These are phyloP conservation scores for Marisa cornuarietis DNA, from an alignment of 1,140 invertebrate species.

Conservation along the genomic window DNA sequence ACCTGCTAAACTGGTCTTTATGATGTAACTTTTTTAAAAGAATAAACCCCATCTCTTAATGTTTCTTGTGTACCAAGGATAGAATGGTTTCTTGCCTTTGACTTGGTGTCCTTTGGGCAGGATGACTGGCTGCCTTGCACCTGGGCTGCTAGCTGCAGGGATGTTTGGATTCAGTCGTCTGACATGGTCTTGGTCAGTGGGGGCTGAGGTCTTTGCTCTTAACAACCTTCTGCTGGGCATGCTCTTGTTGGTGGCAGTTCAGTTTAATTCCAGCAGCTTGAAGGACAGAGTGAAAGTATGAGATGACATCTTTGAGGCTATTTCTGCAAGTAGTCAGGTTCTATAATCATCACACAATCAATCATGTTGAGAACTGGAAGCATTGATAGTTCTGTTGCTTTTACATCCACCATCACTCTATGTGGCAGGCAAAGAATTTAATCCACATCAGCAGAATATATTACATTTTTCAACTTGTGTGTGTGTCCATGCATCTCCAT, in stretches of 20 bases:
- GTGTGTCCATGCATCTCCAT: too few species aligned
- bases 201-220: slow-evolving; percentile 60
- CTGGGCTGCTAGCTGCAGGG: slow-evolving; percentile 43
- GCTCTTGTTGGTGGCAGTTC: slow-evolving; percentile 45
- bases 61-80: too few species aligned
- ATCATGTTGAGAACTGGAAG: background rate
- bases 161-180: slow-evolving; percentile 53
- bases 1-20: too few species aligned
- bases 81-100: too few species aligned
- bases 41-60: too few species aligned
- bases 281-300: slow-evolving; percentile 14
- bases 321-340: background rate
- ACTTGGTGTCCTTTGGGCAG: slow-evolving; percentile 22
- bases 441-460: too few species aligned
- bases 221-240: slow-evolving; percentile 59
- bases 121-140: slow-evolving; percentile 36
- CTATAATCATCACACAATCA: background rate
- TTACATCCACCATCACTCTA: too few species aligned
- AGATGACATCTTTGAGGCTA: background rate
- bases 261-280: slow-evolving; percentile 36
- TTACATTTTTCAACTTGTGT: too few species aligned
- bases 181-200: slow-evolving; percentile 60
- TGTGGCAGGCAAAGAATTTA: too few species aligned
- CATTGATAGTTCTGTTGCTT: too few species aligned
- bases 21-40: too few species aligned